Percentiles rank a stretch among this genome's conserved stretches.
Conservation (phyloP, 1,140 invertebrate genomes). For the Drosophila insularis region DNA sequence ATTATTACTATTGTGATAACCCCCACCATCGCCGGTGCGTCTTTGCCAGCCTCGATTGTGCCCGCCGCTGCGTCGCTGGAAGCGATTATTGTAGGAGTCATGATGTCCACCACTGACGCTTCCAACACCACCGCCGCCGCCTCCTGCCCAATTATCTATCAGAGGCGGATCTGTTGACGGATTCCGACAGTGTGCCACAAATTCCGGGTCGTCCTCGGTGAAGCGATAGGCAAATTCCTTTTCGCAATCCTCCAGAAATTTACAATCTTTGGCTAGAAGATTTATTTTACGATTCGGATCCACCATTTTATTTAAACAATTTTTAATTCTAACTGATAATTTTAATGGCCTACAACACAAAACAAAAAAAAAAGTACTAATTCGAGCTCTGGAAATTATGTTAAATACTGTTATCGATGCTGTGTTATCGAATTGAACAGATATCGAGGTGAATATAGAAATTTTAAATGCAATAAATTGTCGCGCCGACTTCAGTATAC, state of each 20-base stretch:
- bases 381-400: too few relatives aligned
- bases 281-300: conserved; percentile 82
- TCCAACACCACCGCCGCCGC: conserved; percentile 14
- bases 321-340: not conserved
- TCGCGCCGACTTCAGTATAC: too few relatives aligned
- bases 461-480: too few relatives aligned
- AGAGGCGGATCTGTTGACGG: conserved; percentile 83
- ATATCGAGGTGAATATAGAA: too few relatives aligned
- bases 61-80: conserved; percentile 48
- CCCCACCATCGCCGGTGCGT: conserved; percentile 21
- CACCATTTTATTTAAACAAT: conserved; percentile 55
- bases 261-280: conserved; percentile 80
- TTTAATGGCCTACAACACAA: too few relatives aligned
- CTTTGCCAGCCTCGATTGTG: conserved; percentile 62
- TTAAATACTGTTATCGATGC: too few relatives aligned
- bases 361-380: too few relatives aligned
- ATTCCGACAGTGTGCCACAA: conserved; percentile 80
- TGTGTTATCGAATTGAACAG: too few relatives aligned
- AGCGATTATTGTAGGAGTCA: conserved; percentile 53
- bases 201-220: conserved; percentile 84
- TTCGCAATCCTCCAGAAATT: conserved; percentile 84
- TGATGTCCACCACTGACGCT: conserved; percentile 25
- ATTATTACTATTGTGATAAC: conserved; percentile 43
- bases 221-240: conserved; percentile 84
- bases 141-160: conserved; percentile 83